Evolutionary conservation across 2,888 invertebrate genomes (phyloP).

Genomic region (Luperina nickerlii): DNA sequence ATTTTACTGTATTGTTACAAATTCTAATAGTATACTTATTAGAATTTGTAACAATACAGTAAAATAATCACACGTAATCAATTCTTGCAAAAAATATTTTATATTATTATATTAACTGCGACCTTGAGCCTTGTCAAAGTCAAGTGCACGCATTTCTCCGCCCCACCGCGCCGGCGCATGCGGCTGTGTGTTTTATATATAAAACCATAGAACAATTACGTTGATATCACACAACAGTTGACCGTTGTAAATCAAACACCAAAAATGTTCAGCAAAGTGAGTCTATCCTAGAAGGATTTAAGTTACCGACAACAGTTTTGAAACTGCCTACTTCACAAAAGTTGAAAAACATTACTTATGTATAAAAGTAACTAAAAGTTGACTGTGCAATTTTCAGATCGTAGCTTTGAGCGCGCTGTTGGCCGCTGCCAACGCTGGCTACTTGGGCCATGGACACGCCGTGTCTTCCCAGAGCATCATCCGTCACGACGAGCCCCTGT

Average conservation of each 20-base stretch:
- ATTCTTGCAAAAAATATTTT: slow-evolving; percentile 2
- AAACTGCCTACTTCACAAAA: neutral
- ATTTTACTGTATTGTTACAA: neutral
- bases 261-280: slow-evolving; percentile 75
- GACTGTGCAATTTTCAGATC: slow-evolving; percentile 45
- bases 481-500: slow-evolving; percentile 64
- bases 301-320: neutral
- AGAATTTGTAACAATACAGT: no score
- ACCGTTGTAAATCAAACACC: slow-evolving; percentile 56
- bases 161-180: slow-evolving; percentile 63
- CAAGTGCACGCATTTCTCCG: slow-evolving; percentile 62
- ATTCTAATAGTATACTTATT: no score
- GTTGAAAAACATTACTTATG: neutral
- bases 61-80: no score
- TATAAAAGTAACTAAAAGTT: neutral
- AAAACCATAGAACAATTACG: slow-evolving; percentile 61
- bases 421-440: slow-evolving; percentile 77
- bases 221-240: slow-evolving; percentile 68
- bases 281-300: neutral
- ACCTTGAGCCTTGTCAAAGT: slow-evolving; percentile 58
- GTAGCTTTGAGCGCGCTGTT: slow-evolving; percentile 64
- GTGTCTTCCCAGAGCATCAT: slow-evolving; percentile 63
- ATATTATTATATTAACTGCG: slow-evolving; percentile 3
- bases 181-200: slow-evolving; percentile 59
- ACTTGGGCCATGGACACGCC: slow-evolving; percentile 65